A percentile compares a stretch with the other conserved stretches of the same genome.
Conservation (phyloP, 2,888 invertebrate genomes). For the Clunio marinus region DNA sequence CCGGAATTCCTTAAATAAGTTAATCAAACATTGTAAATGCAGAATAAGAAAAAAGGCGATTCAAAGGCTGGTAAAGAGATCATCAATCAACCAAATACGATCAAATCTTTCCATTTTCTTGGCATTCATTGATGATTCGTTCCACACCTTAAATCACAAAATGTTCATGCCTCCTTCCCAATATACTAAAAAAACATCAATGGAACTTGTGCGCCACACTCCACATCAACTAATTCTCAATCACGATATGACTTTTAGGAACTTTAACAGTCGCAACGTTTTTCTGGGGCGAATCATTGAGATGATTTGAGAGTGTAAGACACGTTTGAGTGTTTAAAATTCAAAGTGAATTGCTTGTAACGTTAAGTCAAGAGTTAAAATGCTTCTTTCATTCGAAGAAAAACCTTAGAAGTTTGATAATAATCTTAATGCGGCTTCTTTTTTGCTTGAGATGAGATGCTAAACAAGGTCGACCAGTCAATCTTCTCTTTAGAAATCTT, state of each 20-base stretch:
- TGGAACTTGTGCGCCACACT: background rate
- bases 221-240: background rate
- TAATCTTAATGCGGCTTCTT: background rate
- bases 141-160: constrained; percentile 10
- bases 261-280: no score
- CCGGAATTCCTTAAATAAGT: constrained; percentile 17
- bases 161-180: background rate
- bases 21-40: background rate
- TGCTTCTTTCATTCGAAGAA: background rate
- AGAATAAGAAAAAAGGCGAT: no score
- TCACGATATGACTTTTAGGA: no score
- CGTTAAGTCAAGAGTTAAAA: background rate
- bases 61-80: background rate
- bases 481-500: no score
- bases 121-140: no score
- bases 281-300: background rate
- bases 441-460: background rate
- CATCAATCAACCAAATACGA: constrained; percentile 28
- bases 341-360: background rate
- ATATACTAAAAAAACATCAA: background rate
- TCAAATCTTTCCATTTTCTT: no score
- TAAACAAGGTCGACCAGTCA: no score
- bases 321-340: background rate
- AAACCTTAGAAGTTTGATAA: constrained; percentile 9
- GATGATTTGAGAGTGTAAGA: background rate